Evolutionary conservation across 2,797 vertebrate genomes (phyloP).

Genomic region (Darevskia nairensis): DNA sequence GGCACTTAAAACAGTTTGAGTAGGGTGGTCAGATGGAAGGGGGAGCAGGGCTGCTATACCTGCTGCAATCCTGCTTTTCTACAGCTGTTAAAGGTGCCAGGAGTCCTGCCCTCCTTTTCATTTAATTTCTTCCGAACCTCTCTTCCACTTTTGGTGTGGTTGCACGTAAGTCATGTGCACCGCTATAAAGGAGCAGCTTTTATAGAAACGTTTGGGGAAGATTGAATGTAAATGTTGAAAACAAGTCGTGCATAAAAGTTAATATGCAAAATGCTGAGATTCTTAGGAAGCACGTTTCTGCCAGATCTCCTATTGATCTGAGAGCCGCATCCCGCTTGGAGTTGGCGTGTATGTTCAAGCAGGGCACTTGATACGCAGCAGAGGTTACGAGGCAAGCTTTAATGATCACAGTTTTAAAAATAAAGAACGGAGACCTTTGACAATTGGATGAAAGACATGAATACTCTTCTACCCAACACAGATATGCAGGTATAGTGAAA

Average conservation of each 20-base stretch:
- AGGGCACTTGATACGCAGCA: background rate
- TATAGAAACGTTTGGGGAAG: background rate
- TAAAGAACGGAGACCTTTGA: background rate
- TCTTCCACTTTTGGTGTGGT: background rate
- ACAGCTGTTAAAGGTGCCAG: no score
- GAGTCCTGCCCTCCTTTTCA: no score
- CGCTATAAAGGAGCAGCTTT: background rate
- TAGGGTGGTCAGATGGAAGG: no score
- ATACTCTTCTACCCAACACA: background rate
- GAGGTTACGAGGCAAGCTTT: background rate
- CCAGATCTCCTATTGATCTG: background rate
- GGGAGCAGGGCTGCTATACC: no score
- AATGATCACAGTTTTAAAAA: background rate
- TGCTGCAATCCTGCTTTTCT: no score
- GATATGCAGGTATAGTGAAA: background rate
- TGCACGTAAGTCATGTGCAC: background rate
- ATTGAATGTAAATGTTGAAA: background rate
- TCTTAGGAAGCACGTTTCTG: background rate
- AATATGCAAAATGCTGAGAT: background rate
- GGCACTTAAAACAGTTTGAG: no score
- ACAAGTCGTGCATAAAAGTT: background rate
- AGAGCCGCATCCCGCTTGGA: background rate
- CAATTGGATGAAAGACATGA: background rate
- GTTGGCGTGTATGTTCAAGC: background rate
- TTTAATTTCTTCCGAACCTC: background rate